Evolutionary conservation across 2,888 invertebrate species (phyloP).

Genomic region (Alentia gelatinosa): DNA sequence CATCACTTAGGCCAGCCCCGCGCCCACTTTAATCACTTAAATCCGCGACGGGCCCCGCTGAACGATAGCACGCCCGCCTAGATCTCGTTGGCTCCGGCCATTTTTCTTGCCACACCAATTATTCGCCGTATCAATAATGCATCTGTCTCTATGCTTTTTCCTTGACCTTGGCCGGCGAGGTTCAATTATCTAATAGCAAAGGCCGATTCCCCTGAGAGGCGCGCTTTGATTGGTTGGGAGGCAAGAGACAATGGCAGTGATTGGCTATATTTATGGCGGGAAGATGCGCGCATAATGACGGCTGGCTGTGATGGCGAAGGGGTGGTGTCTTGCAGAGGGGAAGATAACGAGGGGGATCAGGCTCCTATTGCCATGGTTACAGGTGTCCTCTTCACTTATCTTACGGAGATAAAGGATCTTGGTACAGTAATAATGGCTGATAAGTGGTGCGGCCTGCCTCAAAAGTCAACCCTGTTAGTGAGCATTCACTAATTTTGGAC

Average conservation of each 20-base stretch:
- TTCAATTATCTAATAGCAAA: slow-evolving; percentile 43
- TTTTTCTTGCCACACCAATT: slow-evolving; percentile 18
- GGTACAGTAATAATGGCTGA: too few species aligned
- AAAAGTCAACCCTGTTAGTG: too few species aligned
- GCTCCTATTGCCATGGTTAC: not conserved
- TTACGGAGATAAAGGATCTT: too few species aligned
- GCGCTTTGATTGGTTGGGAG: slow-evolving; percentile 42
- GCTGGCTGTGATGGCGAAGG: not conserved
- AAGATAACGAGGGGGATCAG: not conserved
- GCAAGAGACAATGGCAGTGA: slow-evolving; percentile 44
- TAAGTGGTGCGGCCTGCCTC: too few species aligned
- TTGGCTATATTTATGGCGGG: slow-evolving; percentile 33
- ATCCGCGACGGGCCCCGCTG: not conserved
- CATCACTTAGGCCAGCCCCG: not conserved
- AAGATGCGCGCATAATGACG: not conserved
- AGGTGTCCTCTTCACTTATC: not conserved
- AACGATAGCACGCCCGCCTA: not conserved
- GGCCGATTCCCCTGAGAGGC: slow-evolving; percentile 10
- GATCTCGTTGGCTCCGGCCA: not conserved
- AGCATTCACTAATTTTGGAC: too few species aligned
- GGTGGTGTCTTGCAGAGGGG: not conserved
- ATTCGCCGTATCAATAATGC: slow-evolving; percentile 37
- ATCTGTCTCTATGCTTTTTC: slow-evolving; percentile 5
- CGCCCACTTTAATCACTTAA: slow-evolving; percentile 46
- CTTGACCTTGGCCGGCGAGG: not conserved